Evolutionary conservation across 2,888 invertebrate species (phyloP).

Genomic region (Cylloceria caligata): DNA sequence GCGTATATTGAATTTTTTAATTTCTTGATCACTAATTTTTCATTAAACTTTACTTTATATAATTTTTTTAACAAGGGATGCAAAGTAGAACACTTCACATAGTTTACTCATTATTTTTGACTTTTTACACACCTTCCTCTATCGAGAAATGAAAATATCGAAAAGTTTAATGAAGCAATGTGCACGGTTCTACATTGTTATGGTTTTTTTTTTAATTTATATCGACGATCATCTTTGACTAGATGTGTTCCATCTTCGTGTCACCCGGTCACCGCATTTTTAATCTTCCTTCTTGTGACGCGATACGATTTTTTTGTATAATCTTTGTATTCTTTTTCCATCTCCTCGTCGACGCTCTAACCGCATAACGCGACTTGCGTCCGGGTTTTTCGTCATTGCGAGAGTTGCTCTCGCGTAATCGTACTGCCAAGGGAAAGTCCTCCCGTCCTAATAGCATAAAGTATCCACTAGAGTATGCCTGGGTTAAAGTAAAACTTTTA

Average conservation of each 20-base stretch:
- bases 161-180: too few relatives aligned
- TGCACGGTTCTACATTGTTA: too few relatives aligned
- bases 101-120: too few relatives aligned
- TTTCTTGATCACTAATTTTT: too few relatives aligned
- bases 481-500: not conserved
- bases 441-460: not conserved
- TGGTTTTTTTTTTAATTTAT: not conserved
- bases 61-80: too few relatives aligned
- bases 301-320: constrained; percentile 34
- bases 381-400: constrained; percentile 36
- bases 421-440: constrained; percentile 59
- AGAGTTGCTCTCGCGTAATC: constrained; percentile 58
- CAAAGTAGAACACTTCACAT: too few relatives aligned
- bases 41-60: too few relatives aligned
- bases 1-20: too few relatives aligned
- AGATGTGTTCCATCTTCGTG: not conserved
- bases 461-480: not conserved
- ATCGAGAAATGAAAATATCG: too few relatives aligned
- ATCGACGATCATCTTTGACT: not conserved
- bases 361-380: constrained; percentile 17
- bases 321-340: constrained; percentile 24
- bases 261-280: constrained; percentile 32
- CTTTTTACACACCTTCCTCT: not conserved
- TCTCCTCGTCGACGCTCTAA: not conserved
- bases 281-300: constrained; percentile 16